Evolutionary conservation across 2,888 invertebrate species (phyloP), one percentile per base, ranked within the genome.

Genomic region (Laothoe populi): DNA sequence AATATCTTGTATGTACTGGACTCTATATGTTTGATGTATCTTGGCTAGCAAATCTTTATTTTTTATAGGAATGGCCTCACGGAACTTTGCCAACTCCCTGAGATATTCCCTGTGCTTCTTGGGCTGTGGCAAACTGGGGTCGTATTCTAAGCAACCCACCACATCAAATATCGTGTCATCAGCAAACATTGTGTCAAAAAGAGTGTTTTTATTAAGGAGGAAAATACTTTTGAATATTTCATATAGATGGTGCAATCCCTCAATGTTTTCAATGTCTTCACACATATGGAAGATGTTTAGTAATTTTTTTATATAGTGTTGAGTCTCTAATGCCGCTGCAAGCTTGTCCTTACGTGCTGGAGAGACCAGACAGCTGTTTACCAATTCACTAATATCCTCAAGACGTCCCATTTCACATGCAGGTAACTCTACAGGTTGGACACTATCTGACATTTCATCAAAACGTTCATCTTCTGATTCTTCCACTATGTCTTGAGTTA

Each of bases 171-270:
- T 98, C 74, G 97, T 96, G 83, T 99, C 98, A 80, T 99, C 98
- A 72, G 97, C 96, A 94, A 99, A 99, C 97, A 99, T 97, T 74
- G 99, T 97, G 90, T 99, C 99, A 89, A 99, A 99, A 59, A 99
- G 94, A 63, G 97, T 97, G 86, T 98, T 99, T 90, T 99, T 99
- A 90, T 99, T 99, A 74, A 99, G 95, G 84, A 99, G 95, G 92
- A 99, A 99, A 90, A 99, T 97, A 92, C 98, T 99, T 93, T 99
- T 99, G 86, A 99, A 98, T 85, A 99, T 99, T 88, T 99, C 98
- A 83, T 98, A 99, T 13, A 99, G 94, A 92, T 98, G 96, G 93
- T 98, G 99, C 69, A 99, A 94, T 57, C 98, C 98, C 84, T 98
- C 97, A 70, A 96, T 95, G 84, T 99, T 98, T 83, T 99, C 98